Conservation (phyloP, 1,140 invertebrate species). For the Orius insidiosus region DNA sequence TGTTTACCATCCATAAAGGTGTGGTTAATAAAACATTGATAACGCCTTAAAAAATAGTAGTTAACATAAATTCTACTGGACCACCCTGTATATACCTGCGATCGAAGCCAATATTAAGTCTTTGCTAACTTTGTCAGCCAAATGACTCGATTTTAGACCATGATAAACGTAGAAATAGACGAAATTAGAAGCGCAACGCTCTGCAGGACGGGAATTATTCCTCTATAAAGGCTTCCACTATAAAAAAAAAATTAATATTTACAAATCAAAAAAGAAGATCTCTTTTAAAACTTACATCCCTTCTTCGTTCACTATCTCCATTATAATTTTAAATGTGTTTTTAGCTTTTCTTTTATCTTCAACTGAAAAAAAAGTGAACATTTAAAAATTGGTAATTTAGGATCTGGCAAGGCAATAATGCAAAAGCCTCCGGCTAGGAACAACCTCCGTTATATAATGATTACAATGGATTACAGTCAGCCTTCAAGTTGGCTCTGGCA, state of each 20-base stretch:
- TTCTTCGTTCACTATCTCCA: conserved; percentile 44
- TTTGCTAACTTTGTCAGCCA: conserved; percentile 35
- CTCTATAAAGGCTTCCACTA: conserved; percentile 53
- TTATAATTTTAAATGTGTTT: conserved; percentile 37
- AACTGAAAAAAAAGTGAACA: conserved; percentile 32
- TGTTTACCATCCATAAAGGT: conserved; percentile 83
- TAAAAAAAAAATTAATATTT: conserved; percentile 21
- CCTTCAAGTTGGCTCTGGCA: no score
- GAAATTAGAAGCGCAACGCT: conserved; percentile 78
- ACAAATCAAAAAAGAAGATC: conserved; percentile 4
- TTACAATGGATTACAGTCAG: no score
- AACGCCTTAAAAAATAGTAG: conserved; percentile 41
- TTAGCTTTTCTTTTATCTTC: conserved; percentile 42
- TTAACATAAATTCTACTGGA: not conserved
- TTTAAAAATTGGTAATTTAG: no score
- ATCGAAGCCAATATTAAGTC: conserved; percentile 65
- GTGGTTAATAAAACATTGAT: conserved; percentile 72
- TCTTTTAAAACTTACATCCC: conserved; percentile 41
- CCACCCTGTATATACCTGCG: conserved; percentile 36
- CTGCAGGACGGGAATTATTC: conserved; percentile 62
- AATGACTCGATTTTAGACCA: conserved; percentile 42
- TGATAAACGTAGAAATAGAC: conserved; percentile 88
- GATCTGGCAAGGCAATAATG: no score
- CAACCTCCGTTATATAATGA: no score
- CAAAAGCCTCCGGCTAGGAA: no score